Base-by-base conservation (phyloP, 2,797 vertebrate genomes). In the Lates japonicus region DNA sequence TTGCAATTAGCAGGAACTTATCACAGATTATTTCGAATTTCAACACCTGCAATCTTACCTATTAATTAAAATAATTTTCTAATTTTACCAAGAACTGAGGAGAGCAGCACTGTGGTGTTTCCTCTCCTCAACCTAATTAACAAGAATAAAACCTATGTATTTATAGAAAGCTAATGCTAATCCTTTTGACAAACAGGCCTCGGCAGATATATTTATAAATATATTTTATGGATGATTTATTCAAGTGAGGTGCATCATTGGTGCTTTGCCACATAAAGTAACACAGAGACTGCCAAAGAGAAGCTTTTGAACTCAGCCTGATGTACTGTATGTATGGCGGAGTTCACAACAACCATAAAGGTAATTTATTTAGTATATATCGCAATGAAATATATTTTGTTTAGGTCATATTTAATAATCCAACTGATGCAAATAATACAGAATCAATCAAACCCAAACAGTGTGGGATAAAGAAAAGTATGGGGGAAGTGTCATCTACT, bases 151-250 rank as follows among this genome's bases (percentile, higher is more conserved):
- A 82, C 66, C 70, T 39, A 16, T 41, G 63, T 90, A 92, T 93
- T 91, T 85, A 86, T 89, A 89, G 88, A 78, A 68, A 76, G 72
- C 81, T 83, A 82, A 91, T 78, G 86, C 86, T 87, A 92, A 93
- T 93, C 88, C 88, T 70, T 81, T 72, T 82, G 80, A 88, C 68
- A 86, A 89, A 85, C 67, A 70, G 65, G 42, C 54, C 58, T n/a
- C 42, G 25, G 63, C 42, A 33, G 75, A 86, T 82, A 73, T 77
- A 73, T 74, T 83, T 85, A 71, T 54, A 85, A 68, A 88, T 85
- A 73, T 59, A 59, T 82, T 78, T 67, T 54, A 74, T 57, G 65
- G 69, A 17, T 72, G 64, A 80, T 81, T 87, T 81, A 83, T 61
- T 80, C 69, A 35, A 49, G 14, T 44, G 69, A 71, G 66, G 66